Conservation (phyloP, 2,888 invertebrate genomes). For the Drosophila kanekoi region DNA sequence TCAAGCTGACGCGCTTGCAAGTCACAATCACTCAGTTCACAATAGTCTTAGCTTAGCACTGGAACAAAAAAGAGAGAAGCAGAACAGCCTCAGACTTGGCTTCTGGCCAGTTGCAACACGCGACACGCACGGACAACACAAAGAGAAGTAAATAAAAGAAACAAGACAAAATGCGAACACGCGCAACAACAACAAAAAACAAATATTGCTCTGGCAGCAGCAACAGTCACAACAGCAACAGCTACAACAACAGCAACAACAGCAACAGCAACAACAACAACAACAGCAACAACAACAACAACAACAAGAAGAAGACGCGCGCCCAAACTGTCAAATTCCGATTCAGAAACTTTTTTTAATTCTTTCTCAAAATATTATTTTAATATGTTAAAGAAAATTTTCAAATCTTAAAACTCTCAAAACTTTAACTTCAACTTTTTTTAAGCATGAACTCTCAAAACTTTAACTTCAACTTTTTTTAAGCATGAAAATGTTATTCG, state of each 20-base stretch:
- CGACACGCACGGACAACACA: constrained; percentile 23
- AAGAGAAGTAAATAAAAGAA: not conserved
- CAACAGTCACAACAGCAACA: no score
- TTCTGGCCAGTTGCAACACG: constrained; percentile 35
- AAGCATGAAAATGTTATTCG: no score
- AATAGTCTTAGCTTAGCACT: constrained; percentile 45
- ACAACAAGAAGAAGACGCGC: constrained; percentile 15
- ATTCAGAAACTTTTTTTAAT: not conserved
- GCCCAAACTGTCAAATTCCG: constrained; percentile 1
- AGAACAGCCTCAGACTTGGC: constrained; percentile 15
- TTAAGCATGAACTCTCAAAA: no score
- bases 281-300: not conserved
- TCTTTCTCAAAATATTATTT: not conserved
- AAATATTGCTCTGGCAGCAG: constrained; percentile 6
- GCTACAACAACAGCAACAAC: no score
- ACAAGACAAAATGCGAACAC: constrained; percentile 11
- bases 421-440: no score
- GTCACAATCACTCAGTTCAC: constrained; percentile 40
- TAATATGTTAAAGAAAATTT: not conserved
- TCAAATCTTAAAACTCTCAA: not conserved
- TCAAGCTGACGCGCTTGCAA: constrained; percentile 21
- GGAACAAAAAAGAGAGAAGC: constrained; percentile 34
- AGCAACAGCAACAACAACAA: not conserved
- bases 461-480: no score
- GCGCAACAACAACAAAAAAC: constrained; percentile 19